Evolutionary conservation across 2,888 invertebrate genomes (phyloP).

Genomic region (Urechis unicinctus): DNA sequence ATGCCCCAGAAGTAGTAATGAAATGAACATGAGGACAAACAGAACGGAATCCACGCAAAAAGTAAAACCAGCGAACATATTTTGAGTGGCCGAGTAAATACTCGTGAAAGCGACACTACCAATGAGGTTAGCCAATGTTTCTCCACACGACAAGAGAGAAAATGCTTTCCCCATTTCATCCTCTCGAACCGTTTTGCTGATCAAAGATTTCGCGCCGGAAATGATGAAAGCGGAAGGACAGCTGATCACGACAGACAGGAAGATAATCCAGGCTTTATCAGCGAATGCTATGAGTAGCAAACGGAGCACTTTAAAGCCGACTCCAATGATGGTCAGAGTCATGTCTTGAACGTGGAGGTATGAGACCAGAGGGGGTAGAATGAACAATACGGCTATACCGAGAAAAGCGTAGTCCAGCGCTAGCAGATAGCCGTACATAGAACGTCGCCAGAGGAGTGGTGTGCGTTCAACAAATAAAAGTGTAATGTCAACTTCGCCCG

Average conservation of each 20-base stretch:
- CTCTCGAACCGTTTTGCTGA: slow-evolving; percentile 42
- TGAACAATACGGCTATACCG: slow-evolving; percentile 38
- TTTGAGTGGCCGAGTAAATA: slow-evolving; percentile 38
- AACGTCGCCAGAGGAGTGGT: slow-evolving; percentile 42
- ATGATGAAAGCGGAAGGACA: slow-evolving; percentile 41
- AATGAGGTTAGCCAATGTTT: slow-evolving; percentile 40
- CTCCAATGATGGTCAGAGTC: slow-evolving; percentile 36
- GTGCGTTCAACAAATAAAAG: slow-evolving; percentile 38
- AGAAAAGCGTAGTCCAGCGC: slow-evolving; percentile 46
- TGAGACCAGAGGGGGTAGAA: slow-evolving; percentile 40
- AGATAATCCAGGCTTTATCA: slow-evolving; percentile 38
- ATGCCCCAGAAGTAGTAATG: not conserved
- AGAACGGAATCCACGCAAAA: slow-evolving; percentile 35
- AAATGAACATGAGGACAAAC: slow-evolving; percentile 20
- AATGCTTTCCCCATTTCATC: slow-evolving; percentile 46
- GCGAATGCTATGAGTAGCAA: slow-evolving; percentile 30
- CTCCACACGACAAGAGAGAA: slow-evolving; percentile 40
- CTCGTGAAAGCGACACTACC: slow-evolving; percentile 39
- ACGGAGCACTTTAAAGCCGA: slow-evolving; percentile 37
- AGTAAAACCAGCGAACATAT: slow-evolving; percentile 37
- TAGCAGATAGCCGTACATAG: slow-evolving; percentile 43
- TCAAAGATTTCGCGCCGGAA: slow-evolving; percentile 36
- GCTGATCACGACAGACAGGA: slow-evolving; percentile 36
- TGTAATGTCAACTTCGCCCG: slow-evolving; percentile 46
- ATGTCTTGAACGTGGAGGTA: slow-evolving; percentile 34